Percentiles rank a stretch among this genome's conserved stretches.
Evolutionary conservation across 1,140 invertebrate genomes (phyloP).

Genomic region (fruit fly (Drosophila melanogaster)): Release_6_plus_ISO1_MT NT_037436.4:6803501-6804000

Average conservation of each 20-base stretch:
- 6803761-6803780: constrained; percentile 55
- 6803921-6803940: constrained; percentile 76
- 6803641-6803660: constrained; percentile 52
- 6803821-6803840: constrained; percentile 55
- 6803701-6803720: constrained; percentile 54
- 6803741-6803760: constrained; percentile 40
- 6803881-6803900: constrained; percentile 35
- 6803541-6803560: too few relatives aligned
- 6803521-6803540: too few relatives aligned
- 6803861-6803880: constrained; percentile 41
- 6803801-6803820: constrained; percentile 30
- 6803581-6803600: neutral
- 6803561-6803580: too few relatives aligned
- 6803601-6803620: constrained; percentile 7
- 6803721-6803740: constrained; percentile 37
- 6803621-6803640: neutral
- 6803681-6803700: constrained; percentile 70
- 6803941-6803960: constrained; percentile 80
- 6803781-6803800: constrained; percentile 30
- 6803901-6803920: constrained; percentile 43
- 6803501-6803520: too few relatives aligned
- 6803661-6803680: constrained; percentile 68
- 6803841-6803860: constrained; percentile 52
- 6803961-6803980: constrained; percentile 81
- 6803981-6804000: constrained; percentile 65